These are phyloP conservation scores for Nannospalax galili DNA, from an alignment of 2,113 vertebrate species.

Conservation along the genomic window DNA sequence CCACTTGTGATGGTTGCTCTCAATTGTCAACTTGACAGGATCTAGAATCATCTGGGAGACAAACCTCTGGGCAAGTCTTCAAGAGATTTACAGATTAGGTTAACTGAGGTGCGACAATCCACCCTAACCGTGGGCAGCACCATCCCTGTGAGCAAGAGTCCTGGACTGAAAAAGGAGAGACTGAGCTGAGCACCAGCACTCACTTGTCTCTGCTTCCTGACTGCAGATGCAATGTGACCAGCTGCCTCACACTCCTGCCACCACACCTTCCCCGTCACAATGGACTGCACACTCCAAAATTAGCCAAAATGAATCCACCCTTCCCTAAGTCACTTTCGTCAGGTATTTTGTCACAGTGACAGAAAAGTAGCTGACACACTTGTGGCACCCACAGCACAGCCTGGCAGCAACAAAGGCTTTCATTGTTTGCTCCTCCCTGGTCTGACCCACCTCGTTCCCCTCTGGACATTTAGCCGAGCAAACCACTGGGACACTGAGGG, in stretches of 20 bases:
- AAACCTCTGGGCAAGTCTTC: not conserved
- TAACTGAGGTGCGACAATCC: not conserved
- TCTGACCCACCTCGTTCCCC: not conserved
- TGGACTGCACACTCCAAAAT: not conserved
- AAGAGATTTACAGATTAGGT: not conserved
- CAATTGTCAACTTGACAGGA: not conserved
- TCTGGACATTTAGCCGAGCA: conserved; percentile 18
- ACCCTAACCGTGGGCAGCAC: too few relatives aligned
- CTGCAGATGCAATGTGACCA: not conserved
- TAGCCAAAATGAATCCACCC: not conserved
- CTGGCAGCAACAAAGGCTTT: not conserved
- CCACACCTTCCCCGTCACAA: not conserved
- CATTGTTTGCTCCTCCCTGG: not conserved
- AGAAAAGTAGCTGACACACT: not conserved
- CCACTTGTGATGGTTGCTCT: not conserved
- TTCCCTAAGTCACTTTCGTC: not conserved
- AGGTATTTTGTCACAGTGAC: not conserved
- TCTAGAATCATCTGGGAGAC: not conserved
- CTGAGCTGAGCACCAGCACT: not conserved
- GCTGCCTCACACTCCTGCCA: not conserved
- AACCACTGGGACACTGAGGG: not conserved
- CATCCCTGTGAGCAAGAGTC: not conserved
- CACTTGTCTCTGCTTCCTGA: not conserved
- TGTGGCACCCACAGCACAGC: not conserved
- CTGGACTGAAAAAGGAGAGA: not conserved